phyloP scores from a whole-genome alignment of 2,888 invertebrate species.

The Dryocosmus kuriphilus region DNA sequence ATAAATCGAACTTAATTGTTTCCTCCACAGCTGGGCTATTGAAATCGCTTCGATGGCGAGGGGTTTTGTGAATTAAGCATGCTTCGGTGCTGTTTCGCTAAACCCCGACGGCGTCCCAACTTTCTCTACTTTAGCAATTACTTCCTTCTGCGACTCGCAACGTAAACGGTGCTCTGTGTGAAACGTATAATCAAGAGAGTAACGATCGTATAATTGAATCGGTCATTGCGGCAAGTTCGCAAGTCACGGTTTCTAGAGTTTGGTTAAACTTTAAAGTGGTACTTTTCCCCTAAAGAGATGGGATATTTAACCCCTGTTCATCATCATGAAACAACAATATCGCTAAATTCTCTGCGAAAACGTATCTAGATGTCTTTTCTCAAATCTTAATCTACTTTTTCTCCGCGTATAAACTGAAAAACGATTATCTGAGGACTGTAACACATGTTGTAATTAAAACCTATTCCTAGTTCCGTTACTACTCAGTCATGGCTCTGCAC shows the following conservation, averaged over 20 bases:
- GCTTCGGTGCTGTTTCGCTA: background rate
- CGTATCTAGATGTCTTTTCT: background rate
- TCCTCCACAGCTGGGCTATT: constrained; percentile 9
- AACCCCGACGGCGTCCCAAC: constrained; percentile 15
- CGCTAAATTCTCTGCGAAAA: background rate
- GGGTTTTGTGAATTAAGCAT: constrained; percentile 24
- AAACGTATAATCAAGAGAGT: constrained; percentile 58
- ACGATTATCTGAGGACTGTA: too few relatives aligned
- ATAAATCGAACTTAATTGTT: constrained; percentile 3
- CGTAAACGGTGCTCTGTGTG: constrained; percentile 25
- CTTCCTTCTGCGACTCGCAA: constrained; percentile 52
- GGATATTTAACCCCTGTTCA: background rate
- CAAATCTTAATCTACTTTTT: background rate
- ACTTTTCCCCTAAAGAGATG: background rate
- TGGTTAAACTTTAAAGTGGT: constrained; percentile 5
- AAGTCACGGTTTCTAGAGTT: constrained; percentile 42
- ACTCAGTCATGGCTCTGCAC: constrained; percentile 41
- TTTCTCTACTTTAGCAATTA: constrained; percentile 35
- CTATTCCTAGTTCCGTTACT: constrained; percentile 2
- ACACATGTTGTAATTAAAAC: background rate
- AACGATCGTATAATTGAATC: constrained; percentile 62
- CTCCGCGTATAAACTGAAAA: too few relatives aligned
- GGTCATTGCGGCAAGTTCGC: constrained; percentile 48
- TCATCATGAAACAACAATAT: background rate
- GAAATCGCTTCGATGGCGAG: constrained; percentile 11